Percentiles rank a stretch among this genome's conserved stretches.
Conservation (phyloP, 2,888 invertebrate species). For the Melangyna quadrimaculata region DNA sequence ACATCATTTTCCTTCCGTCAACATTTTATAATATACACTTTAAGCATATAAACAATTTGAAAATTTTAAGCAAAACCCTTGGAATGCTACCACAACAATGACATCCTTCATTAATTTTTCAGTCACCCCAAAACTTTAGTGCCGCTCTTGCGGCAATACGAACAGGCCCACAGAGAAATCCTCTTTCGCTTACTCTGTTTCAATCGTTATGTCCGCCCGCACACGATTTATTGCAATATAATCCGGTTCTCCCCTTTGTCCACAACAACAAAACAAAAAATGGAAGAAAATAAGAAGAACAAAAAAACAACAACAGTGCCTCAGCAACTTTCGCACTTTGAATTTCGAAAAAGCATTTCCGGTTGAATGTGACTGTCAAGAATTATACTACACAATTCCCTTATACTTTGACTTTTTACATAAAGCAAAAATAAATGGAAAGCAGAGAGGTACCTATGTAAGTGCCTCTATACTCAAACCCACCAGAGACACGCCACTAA, state of each 20-base stretch:
- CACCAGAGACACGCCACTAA: not conserved
- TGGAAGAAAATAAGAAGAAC: not conserved
- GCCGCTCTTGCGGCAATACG: too few relatives aligned
- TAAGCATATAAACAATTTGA: conserved; percentile 5
- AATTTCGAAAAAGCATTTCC: conserved; percentile 66
- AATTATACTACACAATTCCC: conserved; percentile 49
- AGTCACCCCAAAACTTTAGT: conserved; percentile 2
- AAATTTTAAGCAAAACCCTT: not conserved
- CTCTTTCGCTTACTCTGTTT: conserved; percentile 1
- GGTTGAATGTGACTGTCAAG: conserved; percentile 63
- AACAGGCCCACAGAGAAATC: too few relatives aligned
- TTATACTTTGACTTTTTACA: conserved; percentile 49
- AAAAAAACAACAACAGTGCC: not conserved
- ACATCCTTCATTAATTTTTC: conserved; percentile 44
- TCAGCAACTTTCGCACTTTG: conserved; percentile 62
- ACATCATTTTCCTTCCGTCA: conserved; percentile 1
- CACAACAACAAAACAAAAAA: not conserved
- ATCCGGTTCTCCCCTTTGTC: not conserved
- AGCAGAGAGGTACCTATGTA: not conserved
- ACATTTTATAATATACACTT: not conserved
- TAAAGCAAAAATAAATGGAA: conserved; percentile 47
- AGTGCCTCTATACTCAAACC: not conserved
- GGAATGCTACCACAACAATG: conserved; percentile 47
- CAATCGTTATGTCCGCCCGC: conserved; percentile 15
- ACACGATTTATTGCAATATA: conserved; percentile 37